A percentile compares a stretch with the other conserved stretches of the same genome.
phyloP scores from a whole-genome alignment of 2,888 invertebrate species.

The Patella ulyssiponensis region DNA sequence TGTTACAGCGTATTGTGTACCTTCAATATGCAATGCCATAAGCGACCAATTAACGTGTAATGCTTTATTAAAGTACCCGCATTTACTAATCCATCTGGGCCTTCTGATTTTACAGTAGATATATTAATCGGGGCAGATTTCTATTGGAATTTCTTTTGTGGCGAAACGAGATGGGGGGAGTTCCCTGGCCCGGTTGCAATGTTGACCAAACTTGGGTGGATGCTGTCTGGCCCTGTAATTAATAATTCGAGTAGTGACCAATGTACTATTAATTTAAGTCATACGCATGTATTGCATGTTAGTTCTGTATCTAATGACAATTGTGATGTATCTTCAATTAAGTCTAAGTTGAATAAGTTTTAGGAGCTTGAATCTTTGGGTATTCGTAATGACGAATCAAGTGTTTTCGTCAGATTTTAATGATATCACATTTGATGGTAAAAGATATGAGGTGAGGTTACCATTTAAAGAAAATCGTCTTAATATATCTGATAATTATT shows the following conservation, averaged over 20 bases:
- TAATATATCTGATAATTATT: neutral
- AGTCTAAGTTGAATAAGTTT: neutral
- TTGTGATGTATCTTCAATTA: neutral
- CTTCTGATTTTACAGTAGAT: neutral
- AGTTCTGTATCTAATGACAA: neutral
- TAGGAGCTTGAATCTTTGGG: neutral
- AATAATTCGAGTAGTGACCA: neutral
- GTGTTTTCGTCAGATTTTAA: neutral
- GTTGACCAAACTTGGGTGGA: neutral
- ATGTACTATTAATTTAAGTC: constrained; percentile 4
- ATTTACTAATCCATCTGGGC: neutral
- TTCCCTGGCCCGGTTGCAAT: neutral
- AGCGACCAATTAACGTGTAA: neutral
- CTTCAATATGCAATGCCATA: too few species aligned
- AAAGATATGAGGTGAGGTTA: neutral
- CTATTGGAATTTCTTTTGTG: neutral
- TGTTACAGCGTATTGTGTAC: neutral
- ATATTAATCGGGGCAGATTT: constrained; percentile 2
- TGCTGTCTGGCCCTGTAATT: neutral
- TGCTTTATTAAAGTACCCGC: neutral
- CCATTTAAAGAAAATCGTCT: neutral
- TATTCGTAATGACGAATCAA: neutral
- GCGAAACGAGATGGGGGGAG: neutral
- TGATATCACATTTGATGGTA: neutral
- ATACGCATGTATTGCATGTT: constrained; percentile 3